Evolutionary conservation across 2,888 invertebrate genomes (phyloP), one percentile per base, ranked within the genome.

Genomic region (Drosophila mimica): DNA sequence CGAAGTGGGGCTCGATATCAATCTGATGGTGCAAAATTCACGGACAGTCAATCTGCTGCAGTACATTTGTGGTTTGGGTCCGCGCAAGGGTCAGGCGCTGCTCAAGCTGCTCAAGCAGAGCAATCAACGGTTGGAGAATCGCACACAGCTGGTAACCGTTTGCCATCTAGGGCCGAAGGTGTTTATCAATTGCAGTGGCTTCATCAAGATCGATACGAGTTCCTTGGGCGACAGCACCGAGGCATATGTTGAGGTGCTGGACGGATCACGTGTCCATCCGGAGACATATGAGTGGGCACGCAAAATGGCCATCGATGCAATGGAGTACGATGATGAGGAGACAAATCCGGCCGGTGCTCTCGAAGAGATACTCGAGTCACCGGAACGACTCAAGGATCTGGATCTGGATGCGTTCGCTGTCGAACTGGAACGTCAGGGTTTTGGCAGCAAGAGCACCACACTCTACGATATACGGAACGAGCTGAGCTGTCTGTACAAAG

Each of bases 261-360:
- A 99, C 91, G 99, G 99, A 0, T 99, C 99, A 0, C 95, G 99
- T 83, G 99, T 99, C 0, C 99, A 99, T 94, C 99, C 99, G 0
- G 99, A 99, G 94, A 98, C 99, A 0, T 99, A 99, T 93, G 99
- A 99, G 91, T 99, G 99, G 99, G 99, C 99, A 0, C 94, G 99
- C 48, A 99, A 99, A 94, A 99, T 99, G 99, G 99, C 99, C 0
- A 99, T 99, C 0, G 99, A 99, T 93, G 99, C 99, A 1, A 94
- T 99, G 54, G 99, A 99, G 89, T 99, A 99, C 88, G 99, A 99
- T 91, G 99, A 99, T 90, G 98, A 98, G 92, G 98, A 98, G 82
- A 97, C 97, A 0, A 98, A 99, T 93, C 99, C 99, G 0, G 99
- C 99, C 0, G 98, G 98, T 0, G 99, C 99, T 17, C 94, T 99